Base-by-base conservation (phyloP, 2,113 vertebrate species). In the Platichthys flesus region DNA sequence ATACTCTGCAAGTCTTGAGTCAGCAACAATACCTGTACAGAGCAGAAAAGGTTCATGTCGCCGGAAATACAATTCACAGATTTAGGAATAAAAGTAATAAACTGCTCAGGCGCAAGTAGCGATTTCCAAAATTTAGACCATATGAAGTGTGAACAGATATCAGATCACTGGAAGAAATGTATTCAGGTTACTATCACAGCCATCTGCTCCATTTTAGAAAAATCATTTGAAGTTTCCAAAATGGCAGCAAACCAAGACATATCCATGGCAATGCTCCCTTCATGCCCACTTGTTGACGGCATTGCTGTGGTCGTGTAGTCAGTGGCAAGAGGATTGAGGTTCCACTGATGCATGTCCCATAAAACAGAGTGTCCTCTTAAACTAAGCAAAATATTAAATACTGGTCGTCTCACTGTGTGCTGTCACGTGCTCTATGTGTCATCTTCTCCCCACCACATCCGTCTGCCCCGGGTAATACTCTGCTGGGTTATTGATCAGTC, bases 401-500 rank as follows among this genome's bases (percentile, higher is more conserved):
- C 47, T 18, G 47, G 47, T 49, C 47, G 2, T 49, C 47, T 49
- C 14, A 18, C 47, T 18, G 47, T 40, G 15, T 49, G 2, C 14
- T 49, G 15, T 49, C 47, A 49, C 47, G 18, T 49, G 14, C 47
- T 49, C 4, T 18, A 18, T 18, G 47, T 51, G 47, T 51, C 47
- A 20, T 42, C 23, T 57, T 21, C 42, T 67, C 54, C 76, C 54
- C 55, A 2, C 47, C 40, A 16, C 51, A 54, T 75, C 59, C 23
- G 28, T 71, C 56, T 15, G 65, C 23, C 9, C 56, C 12, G 45
- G 21, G 55, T 77, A 55, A 65, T 47, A 23, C 49, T 60, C 65
- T 56, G 54, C 76, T 71, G 70, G 49, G 61, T 59, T 81, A 87
- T 71, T 49, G 82, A 89, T 84, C 76, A 40, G 47, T 1, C 5